Base-by-base conservation (phyloP, 1,140 invertebrate genomes). In the Leptopilina clavipes region DNA sequence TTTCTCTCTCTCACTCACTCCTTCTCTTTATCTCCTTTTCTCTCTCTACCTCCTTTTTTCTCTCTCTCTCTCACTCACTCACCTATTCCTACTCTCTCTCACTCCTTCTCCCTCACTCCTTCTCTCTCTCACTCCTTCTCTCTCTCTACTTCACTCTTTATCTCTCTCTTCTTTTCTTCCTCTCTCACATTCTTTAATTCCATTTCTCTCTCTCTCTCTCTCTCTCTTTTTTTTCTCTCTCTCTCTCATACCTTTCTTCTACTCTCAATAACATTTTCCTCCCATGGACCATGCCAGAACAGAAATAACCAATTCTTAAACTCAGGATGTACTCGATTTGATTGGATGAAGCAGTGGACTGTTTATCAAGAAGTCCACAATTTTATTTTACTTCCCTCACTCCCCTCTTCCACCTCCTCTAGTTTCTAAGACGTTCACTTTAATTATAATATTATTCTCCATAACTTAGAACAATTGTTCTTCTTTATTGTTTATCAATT, bases 181-280 rank as follows among this genome's bases (percentile, higher is more conserved):
- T 31, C 25, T 31, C 1, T 31, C 25, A 3, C 25, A n/a, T 31
- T 31, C 3, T 48, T 48, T 3, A 17, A 48, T 12, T 12, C 14
- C 11, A 31, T 31, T 31, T 31, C 25, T 59, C 18, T 59, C 56
- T 19, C 18, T 12, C 56, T 25, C 19, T 14, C 56, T 25, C 54
- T 59, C 18, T 59, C 54, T 48, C n/a, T n/a, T n/a, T n/a, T n/a
- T n/a, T n/a, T n/a, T n/a, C n/a, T n/a, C 18, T 25, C 56, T 37
- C 22, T 65, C 59, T n/a, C 7, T 12, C 59, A 22, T n/a, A 65
- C 59, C 59, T 65, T 22, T n/a, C 14, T 65, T 31, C 59, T 12
- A 12, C 22, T 31, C 59, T 37, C 59, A 65, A 65, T 65, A 65
- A 65, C 59, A 65, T 65, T 65, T 65, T 65, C 59, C 59, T 65